Percentiles rank a stretch among this genome's conserved stretches.
These are phyloP conservation scores for Meloidogyne exigua DNA, from an alignment of 1,140 invertebrate genomes.

Conservation along the genomic window DNA sequence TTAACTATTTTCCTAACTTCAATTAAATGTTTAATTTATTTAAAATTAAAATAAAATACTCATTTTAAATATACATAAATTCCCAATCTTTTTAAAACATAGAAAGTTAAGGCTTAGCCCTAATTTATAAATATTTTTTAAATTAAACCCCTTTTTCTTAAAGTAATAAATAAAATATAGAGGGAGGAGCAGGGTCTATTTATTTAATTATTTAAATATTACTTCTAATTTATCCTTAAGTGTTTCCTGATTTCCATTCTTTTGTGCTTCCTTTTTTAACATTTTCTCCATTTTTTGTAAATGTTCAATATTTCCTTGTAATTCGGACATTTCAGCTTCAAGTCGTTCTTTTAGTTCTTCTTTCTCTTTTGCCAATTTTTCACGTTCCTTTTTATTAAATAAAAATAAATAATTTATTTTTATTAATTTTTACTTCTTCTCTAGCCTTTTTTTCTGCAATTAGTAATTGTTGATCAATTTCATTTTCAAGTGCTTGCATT, in stretches of 20 bases:
- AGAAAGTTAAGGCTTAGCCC: too few species aligned
- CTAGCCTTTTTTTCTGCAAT: conserved; percentile 64
- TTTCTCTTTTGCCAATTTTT: conserved; percentile 68
- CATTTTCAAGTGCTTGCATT: conserved; percentile 68
- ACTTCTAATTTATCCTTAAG: conserved; percentile 43
- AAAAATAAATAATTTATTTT: conserved; percentile 12
- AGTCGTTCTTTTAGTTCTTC: conserved; percentile 68
- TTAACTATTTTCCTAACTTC: too few species aligned
- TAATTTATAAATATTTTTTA: too few species aligned
- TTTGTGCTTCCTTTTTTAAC: conserved; percentile 57
- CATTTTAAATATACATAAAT: too few species aligned
- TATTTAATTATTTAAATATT: too few species aligned
- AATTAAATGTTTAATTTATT: too few species aligned
- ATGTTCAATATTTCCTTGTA: conserved; percentile 69
- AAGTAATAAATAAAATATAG: too few species aligned
- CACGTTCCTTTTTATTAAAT: conserved; percentile 64
- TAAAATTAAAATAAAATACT: too few species aligned
- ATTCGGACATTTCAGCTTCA: conserved; percentile 68
- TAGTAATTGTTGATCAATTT: conserved; percentile 69
- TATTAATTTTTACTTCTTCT: conserved; percentile 59
- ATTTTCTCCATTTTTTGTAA: conserved; percentile 68
- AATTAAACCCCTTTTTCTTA: too few species aligned
- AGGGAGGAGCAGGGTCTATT: too few species aligned
- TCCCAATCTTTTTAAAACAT: too few species aligned
- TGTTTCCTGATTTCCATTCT: conserved; percentile 32